phyloP scores from a whole-genome alignment of 2,888 invertebrate genomes.

The Pammene fasciana region DNA sequence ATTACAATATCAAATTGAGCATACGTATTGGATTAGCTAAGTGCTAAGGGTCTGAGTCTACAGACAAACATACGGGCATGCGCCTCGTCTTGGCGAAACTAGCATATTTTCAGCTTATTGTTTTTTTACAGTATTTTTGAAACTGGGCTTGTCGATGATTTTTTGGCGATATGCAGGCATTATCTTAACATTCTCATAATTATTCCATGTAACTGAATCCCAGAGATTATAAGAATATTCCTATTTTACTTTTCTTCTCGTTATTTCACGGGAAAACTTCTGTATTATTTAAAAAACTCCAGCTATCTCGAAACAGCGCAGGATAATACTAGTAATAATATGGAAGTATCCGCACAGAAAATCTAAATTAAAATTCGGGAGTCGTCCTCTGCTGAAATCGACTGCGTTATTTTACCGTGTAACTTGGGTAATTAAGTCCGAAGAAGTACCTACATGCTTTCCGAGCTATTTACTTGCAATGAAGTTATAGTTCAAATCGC shows the following conservation, averaged over 20 bases:
- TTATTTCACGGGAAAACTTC: background rate
- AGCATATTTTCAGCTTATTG: too few relatives aligned
- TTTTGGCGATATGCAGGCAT: too few relatives aligned
- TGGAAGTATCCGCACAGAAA: slow-evolving; percentile 9
- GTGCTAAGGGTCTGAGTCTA: too few relatives aligned
- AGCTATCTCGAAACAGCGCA: background rate
- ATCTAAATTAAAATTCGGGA: slow-evolving; percentile 14
- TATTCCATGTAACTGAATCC: background rate
- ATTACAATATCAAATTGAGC: too few relatives aligned
- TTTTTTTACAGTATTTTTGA: too few relatives aligned
- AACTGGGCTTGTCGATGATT: too few relatives aligned
- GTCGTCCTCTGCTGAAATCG: background rate
- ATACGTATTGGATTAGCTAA: too few relatives aligned
- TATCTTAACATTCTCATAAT: too few relatives aligned
- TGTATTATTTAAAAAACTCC: slow-evolving; percentile 8
- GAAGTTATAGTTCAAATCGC: too few relatives aligned
- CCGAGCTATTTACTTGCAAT: background rate
- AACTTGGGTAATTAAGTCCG: background rate
- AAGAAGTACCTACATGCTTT: background rate
- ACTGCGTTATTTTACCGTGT: background rate
- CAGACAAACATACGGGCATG: too few relatives aligned
- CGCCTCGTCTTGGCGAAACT: too few relatives aligned
- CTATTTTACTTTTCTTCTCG: background rate
- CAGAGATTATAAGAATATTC: background rate
- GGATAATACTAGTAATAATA: slow-evolving; percentile 7